Percentiles rank a stretch among this genome's conserved stretches.
Conservation (phyloP, 2,797 vertebrate genomes). For the Malurus leucopterus region DNA sequence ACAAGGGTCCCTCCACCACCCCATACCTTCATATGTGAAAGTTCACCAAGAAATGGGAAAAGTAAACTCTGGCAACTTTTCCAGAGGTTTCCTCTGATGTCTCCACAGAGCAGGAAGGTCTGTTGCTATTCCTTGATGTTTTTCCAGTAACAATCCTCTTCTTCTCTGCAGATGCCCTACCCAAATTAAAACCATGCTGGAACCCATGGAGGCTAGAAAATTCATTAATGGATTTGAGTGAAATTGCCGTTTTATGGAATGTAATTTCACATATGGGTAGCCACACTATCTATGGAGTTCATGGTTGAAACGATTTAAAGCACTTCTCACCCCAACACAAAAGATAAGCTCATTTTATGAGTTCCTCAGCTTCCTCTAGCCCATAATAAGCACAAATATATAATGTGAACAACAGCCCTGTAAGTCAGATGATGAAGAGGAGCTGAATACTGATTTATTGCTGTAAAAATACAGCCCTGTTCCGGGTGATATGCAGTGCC, state of each 20-base stretch:
- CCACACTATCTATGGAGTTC: conserved; percentile 35
- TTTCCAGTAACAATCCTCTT: background rate
- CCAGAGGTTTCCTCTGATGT: background rate
- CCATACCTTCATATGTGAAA: background rate
- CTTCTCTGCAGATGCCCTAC: conserved; percentile 37
- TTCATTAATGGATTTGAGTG: conserved; percentile 56
- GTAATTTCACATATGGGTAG: conserved; percentile 69
- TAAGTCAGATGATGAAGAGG: background rate
- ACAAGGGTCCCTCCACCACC: background rate
- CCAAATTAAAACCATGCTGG: conserved; percentile 49
- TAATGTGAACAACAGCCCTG: background rate
- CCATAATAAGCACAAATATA: conserved; percentile 4
- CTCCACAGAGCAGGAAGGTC: background rate
- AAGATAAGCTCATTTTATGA: conserved; percentile 32
- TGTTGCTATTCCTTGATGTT: background rate
- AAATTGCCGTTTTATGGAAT: conserved; percentile 61
- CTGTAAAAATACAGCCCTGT: background rate
- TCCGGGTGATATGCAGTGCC: background rate
- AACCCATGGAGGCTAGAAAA: conserved; percentile 41
- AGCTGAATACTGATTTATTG: conserved; percentile 3
- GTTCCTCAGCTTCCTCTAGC: background rate
- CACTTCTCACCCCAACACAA: conserved; percentile 29
- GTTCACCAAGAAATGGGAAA: background rate
- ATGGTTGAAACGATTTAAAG: conserved; percentile 59
- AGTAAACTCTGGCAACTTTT: background rate